Conservation (phyloP, 64 coral and sea anemone species). For the Montipora foliosa region DNA sequence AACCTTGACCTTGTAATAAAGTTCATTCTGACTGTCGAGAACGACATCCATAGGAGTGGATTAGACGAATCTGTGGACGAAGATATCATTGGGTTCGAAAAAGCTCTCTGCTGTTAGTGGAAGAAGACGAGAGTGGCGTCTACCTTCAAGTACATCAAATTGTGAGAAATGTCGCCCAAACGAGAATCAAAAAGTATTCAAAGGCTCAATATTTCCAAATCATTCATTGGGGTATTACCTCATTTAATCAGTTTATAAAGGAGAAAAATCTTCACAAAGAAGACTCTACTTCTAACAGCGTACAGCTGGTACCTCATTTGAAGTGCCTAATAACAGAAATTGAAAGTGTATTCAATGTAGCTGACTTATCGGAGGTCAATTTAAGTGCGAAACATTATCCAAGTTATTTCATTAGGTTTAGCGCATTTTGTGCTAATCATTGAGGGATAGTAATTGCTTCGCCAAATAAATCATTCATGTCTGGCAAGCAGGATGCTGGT, state of each 20-base stretch:
- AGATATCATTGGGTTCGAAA: background rate
- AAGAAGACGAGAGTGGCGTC: background rate
- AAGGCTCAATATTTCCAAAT: background rate
- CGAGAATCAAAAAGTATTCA: background rate
- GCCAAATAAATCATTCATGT: no score
- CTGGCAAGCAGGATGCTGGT: no score
- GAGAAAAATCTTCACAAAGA: background rate
- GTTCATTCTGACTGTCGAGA: no score
- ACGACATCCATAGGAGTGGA: background rate
- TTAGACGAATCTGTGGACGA: background rate
- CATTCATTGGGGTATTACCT: background rate
- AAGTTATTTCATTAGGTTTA: background rate
- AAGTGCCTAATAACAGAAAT: background rate
- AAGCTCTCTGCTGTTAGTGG: background rate
- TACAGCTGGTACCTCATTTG: background rate
- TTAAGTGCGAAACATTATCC: background rate
- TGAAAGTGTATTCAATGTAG: background rate
- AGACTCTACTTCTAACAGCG: background rate
- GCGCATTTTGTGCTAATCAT: background rate
- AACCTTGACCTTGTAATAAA: no score
- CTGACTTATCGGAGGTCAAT: background rate
- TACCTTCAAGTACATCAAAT: background rate
- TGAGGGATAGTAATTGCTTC: no score
- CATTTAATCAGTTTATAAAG: background rate
- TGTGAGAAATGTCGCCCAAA: background rate